Evolutionary conservation across 2,113 vertebrate species (phyloP).

Genomic region (Calyptommatus sinebrachiatus): DNA sequence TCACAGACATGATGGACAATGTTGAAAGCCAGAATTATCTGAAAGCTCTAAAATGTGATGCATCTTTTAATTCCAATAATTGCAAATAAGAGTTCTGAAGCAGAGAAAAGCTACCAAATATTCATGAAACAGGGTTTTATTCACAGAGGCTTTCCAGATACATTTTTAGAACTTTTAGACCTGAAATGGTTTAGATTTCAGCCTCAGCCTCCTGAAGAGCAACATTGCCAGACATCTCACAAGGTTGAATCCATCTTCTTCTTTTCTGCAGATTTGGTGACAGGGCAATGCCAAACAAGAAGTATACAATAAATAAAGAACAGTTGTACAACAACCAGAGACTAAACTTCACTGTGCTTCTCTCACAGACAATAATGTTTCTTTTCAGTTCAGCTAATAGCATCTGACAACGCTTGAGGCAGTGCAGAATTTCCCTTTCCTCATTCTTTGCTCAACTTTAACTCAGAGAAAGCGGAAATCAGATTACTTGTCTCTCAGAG

Average conservation of each 20-base stretch:
- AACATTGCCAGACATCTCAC: background rate
- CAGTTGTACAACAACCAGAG: background rate
- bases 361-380: slow-evolving; percentile 18
- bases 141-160: background rate
- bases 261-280: background rate
- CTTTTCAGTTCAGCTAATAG: slow-evolving; percentile 9
- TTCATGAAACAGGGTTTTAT: background rate
- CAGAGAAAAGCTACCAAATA: background rate
- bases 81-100: background rate
- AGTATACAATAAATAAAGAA: background rate
- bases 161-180: background rate
- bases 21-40: too few relatives aligned
- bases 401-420: slow-evolving; percentile 10
- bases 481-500: slow-evolving; percentile 18
- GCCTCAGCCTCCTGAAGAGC: background rate
- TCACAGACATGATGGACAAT: too few relatives aligned
- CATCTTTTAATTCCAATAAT: background rate
- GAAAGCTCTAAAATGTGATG: too few relatives aligned
- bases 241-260: background rate
- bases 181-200: background rate
- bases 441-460: slow-evolving; percentile 23
- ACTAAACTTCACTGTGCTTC: slow-evolving; percentile 9
- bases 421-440: background rate
- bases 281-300: background rate
- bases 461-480: slow-evolving; percentile 23